phyloP scores from a whole-genome alignment of 2,888 invertebrate species.

The Pyrrhosoma nymphula region DNA sequence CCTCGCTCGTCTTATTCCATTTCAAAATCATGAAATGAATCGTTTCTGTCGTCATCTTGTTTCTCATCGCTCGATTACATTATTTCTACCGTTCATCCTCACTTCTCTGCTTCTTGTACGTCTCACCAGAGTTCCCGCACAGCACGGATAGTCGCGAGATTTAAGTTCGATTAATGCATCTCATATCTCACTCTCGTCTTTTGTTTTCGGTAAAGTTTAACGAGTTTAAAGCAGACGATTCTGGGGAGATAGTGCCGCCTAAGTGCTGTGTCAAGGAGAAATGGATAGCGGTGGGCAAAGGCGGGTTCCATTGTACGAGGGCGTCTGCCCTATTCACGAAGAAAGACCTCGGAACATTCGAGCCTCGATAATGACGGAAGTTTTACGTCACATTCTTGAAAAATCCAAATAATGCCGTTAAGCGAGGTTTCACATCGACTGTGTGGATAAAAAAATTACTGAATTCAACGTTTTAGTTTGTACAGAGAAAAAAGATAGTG shows the following conservation, averaged over 20 bases:
- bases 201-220: slow-evolving; percentile 55
- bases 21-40: not conserved
- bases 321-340: no score
- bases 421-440: no score
- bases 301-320: not conserved
- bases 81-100: not conserved
- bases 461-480: no score
- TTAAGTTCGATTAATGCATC: slow-evolving; percentile 47
- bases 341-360: no score
- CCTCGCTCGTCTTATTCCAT: not conserved
- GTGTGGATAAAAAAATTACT: no score
- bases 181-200: not conserved
- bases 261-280: not conserved
- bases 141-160: no score
- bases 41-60: not conserved
- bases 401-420: no score
- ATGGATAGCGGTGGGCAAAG: not conserved
- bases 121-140: no score
- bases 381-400: no score
- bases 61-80: not conserved
- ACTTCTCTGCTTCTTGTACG: not conserved
- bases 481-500: no score
- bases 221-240: not conserved
- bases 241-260: not conserved
- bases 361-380: no score